phyloP scores from a whole-genome alignment of 2,888 invertebrate species.

The Clepsis dumicolana region DNA sequence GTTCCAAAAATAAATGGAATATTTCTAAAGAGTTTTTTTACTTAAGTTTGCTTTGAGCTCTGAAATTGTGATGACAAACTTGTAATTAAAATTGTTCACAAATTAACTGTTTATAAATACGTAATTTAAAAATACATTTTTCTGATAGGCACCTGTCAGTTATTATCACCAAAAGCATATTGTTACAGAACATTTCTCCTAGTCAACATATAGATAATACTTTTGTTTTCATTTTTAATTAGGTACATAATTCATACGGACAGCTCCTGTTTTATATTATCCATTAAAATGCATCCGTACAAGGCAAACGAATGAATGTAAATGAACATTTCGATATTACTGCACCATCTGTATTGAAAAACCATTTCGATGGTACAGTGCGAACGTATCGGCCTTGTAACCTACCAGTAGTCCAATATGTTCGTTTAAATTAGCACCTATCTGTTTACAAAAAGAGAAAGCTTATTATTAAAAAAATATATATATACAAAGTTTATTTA shows the following conservation, averaged over 20 bases:
- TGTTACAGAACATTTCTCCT: no score
- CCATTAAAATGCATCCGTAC: conserved; percentile 48
- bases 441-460: background rate
- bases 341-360: conserved; percentile 47
- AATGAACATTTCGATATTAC: conserved; percentile 49
- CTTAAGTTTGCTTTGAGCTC: no score
- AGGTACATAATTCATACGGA: background rate
- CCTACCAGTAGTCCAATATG: background rate
- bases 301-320: conserved; percentile 46
- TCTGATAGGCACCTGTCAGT: no score
- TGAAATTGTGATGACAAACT: no score
- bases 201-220: no score
- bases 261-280: conserved; percentile 43
- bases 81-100: no score
- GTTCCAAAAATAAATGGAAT: no score
- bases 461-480: background rate
- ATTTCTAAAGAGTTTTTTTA: no score
- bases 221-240: no score
- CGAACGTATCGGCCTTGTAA: conserved; percentile 26
- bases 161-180: background rate
- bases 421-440: background rate
- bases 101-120: no score
- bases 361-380: conserved; percentile 50
- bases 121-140: no score
- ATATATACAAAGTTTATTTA: no score